phyloP scores from a whole-genome alignment of 2,797 vertebrate species.

The Rallus crepitans region DNA sequence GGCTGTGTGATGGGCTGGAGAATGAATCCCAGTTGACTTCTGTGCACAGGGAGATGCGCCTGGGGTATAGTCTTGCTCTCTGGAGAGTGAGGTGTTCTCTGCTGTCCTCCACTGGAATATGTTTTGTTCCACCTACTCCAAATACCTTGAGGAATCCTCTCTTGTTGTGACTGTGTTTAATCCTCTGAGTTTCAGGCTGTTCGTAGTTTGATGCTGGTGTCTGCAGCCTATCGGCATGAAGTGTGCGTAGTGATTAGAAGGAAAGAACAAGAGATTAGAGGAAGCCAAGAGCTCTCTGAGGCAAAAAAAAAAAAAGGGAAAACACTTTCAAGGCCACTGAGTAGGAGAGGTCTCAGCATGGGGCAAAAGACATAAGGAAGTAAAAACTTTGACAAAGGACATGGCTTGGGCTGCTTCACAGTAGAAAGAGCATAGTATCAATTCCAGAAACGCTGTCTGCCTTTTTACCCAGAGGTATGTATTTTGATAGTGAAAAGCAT shows the following conservation, averaged over 20 bases:
- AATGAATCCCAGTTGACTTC: not conserved
- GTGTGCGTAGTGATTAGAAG: not conserved
- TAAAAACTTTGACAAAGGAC: constrained; percentile 36
- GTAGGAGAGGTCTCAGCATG: constrained; percentile 39
- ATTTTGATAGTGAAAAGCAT: not conserved
- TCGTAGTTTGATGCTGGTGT: not conserved
- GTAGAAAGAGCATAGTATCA: constrained; percentile 12
- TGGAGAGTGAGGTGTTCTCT: not conserved
- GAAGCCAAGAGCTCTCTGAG: constrained; percentile 14
- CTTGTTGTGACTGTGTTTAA: constrained; percentile 22
- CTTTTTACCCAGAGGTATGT: constrained; percentile 17
- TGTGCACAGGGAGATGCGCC: rapidly evolving
- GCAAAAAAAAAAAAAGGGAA: not conserved
- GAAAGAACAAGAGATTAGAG: constrained; percentile 51
- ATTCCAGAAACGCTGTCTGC: constrained; percentile 16
- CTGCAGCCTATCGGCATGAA: not conserved
- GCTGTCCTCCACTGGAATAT: not conserved
- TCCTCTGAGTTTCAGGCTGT: rapidly evolving
- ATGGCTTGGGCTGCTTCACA: constrained; percentile 14
- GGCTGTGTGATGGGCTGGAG: not conserved
- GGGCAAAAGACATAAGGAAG: not conserved
- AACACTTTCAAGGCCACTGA: constrained; percentile 50
- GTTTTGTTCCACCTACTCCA: not conserved
- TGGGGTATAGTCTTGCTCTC: not conserved
- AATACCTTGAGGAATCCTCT: not conserved